phyloP scores from a whole-genome alignment of 2,888 invertebrate species.

The Palloptera scutellata region DNA sequence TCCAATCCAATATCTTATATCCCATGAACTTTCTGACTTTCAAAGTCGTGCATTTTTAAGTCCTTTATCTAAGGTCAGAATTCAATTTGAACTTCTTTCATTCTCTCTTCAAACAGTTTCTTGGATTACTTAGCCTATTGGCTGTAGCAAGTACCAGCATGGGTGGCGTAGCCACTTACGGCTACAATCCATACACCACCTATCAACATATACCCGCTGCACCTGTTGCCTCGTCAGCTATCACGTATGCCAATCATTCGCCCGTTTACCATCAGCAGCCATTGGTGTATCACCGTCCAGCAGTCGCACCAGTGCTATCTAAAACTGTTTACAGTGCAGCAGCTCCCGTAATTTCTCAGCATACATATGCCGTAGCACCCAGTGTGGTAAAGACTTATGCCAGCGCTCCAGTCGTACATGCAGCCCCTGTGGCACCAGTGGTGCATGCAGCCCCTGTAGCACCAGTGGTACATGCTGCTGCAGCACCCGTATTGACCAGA shows the following conservation, averaged over 20 bases:
- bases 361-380: slow-evolving; percentile 19
- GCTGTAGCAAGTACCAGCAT: slow-evolving; percentile 46
- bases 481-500: slow-evolving; percentile 26
- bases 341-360: slow-evolving; percentile 10
- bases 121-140: slow-evolving; percentile 49
- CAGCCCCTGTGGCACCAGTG: slow-evolving; percentile 28
- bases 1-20: no score
- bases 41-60: neutral
- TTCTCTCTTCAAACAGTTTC: slow-evolving; percentile 41
- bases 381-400: slow-evolving; percentile 33
- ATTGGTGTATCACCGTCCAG: neutral
- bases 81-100: neutral
- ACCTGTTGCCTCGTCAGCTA: slow-evolving; percentile 25
- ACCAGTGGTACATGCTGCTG: slow-evolving; percentile 14
- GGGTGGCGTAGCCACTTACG: slow-evolving; percentile 52
- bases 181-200: slow-evolving; percentile 53
- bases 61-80: neutral
- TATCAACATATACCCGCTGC: slow-evolving; percentile 38
- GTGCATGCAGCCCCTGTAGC: slow-evolving; percentile 22
- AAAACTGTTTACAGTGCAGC: slow-evolving; percentile 36
- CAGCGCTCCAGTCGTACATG: slow-evolving; percentile 32
- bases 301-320: slow-evolving; percentile 14
- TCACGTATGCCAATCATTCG: slow-evolving; percentile 15
- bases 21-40: no score
- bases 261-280: slow-evolving; percentile 38